Percentiles rank a stretch among this genome's conserved stretches.
Conservation (phyloP, 2,888 invertebrate genomes). For the Leptogaster cylindrica region DNA sequence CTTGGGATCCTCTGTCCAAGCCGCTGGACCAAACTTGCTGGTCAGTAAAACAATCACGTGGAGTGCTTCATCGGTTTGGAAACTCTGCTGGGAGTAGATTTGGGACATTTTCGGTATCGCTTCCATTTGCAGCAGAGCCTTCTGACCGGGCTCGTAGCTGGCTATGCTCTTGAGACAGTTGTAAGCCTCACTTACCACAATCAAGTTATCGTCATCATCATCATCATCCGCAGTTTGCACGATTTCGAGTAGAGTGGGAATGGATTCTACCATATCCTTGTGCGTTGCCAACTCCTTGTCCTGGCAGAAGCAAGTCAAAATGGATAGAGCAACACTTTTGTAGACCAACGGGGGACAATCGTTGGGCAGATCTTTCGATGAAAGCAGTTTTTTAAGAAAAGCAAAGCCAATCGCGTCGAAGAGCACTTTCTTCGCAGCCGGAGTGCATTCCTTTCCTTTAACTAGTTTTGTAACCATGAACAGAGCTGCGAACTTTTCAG, state of each 20-base stretch:
- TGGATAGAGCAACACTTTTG: constrained; percentile 87
- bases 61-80: constrained; percentile 87
- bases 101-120: constrained; percentile 83
- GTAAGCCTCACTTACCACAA: constrained; percentile 86
- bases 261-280: constrained; percentile 81
- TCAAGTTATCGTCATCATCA: constrained; percentile 84
- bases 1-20: constrained; percentile 80
- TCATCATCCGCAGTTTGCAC: constrained; percentile 84
- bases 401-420: constrained; percentile 90
- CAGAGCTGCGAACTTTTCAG: constrained; percentile 88
- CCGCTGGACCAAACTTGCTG: constrained; percentile 72
- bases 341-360: constrained; percentile 90
- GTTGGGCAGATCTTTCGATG: constrained; percentile 77
- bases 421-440: constrained; percentile 77
- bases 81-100: constrained; percentile 85
- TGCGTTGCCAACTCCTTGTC: constrained; percentile 81
- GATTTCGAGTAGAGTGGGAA: constrained; percentile 83
- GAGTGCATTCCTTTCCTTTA: constrained; percentile 80
- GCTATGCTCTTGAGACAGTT: constrained; percentile 83
- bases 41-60: constrained; percentile 80
- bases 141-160: constrained; percentile 78
- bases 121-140: constrained; percentile 77
- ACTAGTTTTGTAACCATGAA: constrained; percentile 92
- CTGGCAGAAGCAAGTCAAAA: constrained; percentile 84
- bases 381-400: constrained; percentile 81